Evolutionary conservation across 1,140 invertebrate genomes (phyloP).

Genomic region (Myzus persicae): DNA sequence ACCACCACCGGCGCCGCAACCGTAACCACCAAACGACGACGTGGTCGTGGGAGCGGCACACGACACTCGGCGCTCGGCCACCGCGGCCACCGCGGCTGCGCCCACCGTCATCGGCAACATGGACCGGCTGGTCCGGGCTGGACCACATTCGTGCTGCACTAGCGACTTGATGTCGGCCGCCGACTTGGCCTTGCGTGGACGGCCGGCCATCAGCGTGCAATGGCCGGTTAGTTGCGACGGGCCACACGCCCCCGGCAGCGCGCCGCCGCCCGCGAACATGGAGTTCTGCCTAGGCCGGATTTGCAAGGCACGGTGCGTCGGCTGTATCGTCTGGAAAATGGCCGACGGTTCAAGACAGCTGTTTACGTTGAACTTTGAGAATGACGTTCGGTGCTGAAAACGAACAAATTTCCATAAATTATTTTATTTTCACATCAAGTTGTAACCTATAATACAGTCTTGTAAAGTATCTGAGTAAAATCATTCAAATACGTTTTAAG

Average conservation of each 20-base stretch:
- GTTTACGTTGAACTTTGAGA: conserved; percentile 75
- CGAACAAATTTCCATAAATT: background rate
- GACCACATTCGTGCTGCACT: conserved; percentile 68
- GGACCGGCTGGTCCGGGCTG: conserved; percentile 53
- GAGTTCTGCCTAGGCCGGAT: conserved; percentile 76
- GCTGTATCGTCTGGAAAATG: conserved; percentile 64
- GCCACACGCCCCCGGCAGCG: conserved; percentile 66
- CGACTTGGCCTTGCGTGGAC: conserved; percentile 78
- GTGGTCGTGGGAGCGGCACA: conserved; percentile 45
- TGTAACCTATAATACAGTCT: no score
- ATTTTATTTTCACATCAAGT: background rate
- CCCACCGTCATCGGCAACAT: conserved; percentile 58
- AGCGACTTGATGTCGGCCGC: conserved; percentile 83
- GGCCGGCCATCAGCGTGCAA: conserved; percentile 62
- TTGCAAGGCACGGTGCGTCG: conserved; percentile 62
- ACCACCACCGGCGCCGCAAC: conserved; percentile 3
- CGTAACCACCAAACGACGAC: conserved; percentile 40
- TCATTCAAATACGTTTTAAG: no score
- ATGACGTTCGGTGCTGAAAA: conserved; percentile 72
- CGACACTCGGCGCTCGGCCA: conserved; percentile 51
- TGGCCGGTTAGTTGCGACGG: conserved; percentile 15
- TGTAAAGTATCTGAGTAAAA: no score
- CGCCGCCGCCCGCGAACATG: conserved; percentile 80
- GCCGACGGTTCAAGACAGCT: conserved; percentile 67
- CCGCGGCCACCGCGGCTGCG: conserved; percentile 14